These are phyloP conservation scores for Chloroclysta siterata DNA, from an alignment of 2,888 invertebrate genomes.

Conservation along the genomic window DNA sequence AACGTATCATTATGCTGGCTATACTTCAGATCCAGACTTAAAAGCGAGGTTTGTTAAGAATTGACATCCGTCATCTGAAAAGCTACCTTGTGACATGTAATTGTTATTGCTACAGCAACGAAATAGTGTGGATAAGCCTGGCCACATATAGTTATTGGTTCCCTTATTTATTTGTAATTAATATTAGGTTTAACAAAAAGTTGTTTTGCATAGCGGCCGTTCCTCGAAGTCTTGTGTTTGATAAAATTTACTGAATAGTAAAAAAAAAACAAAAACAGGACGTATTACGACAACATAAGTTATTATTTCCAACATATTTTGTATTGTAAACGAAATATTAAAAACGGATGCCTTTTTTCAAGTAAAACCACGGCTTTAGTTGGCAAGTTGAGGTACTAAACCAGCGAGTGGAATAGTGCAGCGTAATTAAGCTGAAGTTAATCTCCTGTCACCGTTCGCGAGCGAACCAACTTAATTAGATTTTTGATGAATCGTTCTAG, in stretches of 20 bases:
- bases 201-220: no score
- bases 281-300: no score
- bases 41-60: not conserved
- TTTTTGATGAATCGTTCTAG: slow-evolving; percentile 70
- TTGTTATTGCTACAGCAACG: no score
- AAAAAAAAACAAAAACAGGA: no score
- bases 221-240: no score
- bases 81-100: not conserved
- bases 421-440: slow-evolving; percentile 77
- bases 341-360: not conserved
- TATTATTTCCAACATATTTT: not conserved
- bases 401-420: slow-evolving; percentile 54
- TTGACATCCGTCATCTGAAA: not conserved
- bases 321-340: not conserved
- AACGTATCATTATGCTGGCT: slow-evolving; percentile 1
- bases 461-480: slow-evolving; percentile 66
- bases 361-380: slow-evolving; percentile 11
- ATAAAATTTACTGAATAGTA: no score
- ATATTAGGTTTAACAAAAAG: no score
- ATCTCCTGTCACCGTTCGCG: slow-evolving; percentile 72
- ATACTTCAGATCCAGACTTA: slow-evolving; percentile 6
- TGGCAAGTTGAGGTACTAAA: slow-evolving; percentile 45
- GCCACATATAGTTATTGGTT: no score
- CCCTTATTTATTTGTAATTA: no score
- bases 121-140: no score